Evolutionary conservation across 2,888 invertebrate species (phyloP), one percentile per base, ranked within the genome.

Genomic region (Xylota sylvarum): DNA sequence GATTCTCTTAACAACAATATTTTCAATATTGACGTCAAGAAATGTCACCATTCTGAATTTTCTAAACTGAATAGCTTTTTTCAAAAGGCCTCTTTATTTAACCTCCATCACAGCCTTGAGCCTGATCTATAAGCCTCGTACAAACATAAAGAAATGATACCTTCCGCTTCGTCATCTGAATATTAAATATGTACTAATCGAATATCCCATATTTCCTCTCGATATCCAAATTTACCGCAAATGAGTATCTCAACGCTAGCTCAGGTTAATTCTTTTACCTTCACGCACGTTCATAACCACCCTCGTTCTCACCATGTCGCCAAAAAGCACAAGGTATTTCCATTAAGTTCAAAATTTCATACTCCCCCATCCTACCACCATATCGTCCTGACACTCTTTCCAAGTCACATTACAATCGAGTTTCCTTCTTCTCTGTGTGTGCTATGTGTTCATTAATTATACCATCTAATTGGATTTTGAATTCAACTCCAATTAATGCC

Each of bases 391-490:
- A 23, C 50, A 35, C 32, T 48, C 56, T n/a, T 56, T 32, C 14
- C 14, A 64, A 35, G 17, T 55, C 62, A 30, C 62, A 37, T 72
- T 56, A 48, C 56, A 73, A 67, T 74, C 4, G 9, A 50, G 40
- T 37, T 67, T 35, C 52, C 35, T 30, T n/a, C 46, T 46, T 76
- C 19, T 23, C 30, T 23, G 43, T 37, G 46, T 80, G 27, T 19
- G 56, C 62, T 74, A 35, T 69, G 56, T 40, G 79, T n/a, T 76
- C 58, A 76, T 80, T 79, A 84, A 79, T 74, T 58, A 76, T 35
- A 72, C 52, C 52, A 46, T 72, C 55, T 85, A 72, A 85, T 85
- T 85, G 72, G 69, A 76, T 77, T 77, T 77, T 79, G 72, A 80
- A 62, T 72, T 70, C 67, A 80, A 52, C 69, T 76, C 72, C 67